These are phyloP conservation scores for Sebastes trivittatus DNA, from an alignment of 2,797 vertebrate genomes.

Conservation along the genomic window DNA sequence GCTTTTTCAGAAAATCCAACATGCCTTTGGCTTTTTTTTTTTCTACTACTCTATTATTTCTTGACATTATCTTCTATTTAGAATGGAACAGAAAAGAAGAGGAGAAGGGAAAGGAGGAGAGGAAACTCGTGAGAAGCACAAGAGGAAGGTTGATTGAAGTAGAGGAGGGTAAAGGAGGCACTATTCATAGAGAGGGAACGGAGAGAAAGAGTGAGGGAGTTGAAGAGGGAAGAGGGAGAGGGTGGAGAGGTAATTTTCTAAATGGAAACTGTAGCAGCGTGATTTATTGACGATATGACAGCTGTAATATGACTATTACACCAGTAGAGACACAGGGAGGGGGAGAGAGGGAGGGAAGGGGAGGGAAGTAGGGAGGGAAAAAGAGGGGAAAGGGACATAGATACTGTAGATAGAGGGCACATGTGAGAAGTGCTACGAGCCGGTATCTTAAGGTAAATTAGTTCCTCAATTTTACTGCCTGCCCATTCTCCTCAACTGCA, in stretches of 20 bases:
- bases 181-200: conserved; percentile 53
- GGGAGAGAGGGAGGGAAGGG: conserved; percentile 8
- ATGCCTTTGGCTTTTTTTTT: not conserved
- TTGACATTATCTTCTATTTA: conserved; percentile 13
- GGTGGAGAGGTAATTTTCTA: conserved; percentile 80
- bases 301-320: conserved; percentile 80
- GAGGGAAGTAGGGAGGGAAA: not conserved
- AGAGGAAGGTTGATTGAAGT: conserved; percentile 57
- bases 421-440: conserved; percentile 27
- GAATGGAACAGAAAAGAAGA: not conserved
- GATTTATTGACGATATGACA: conserved; percentile 79
- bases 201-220: conserved; percentile 42
- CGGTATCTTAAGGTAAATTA: conserved; percentile 56
- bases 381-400: conserved; percentile 23
- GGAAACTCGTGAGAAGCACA: conserved; percentile 6
- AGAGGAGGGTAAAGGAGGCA: conserved; percentile 44
- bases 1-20: not conserved
- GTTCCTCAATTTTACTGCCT: conserved; percentile 44
- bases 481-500: conserved; percentile 27
- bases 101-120: not conserved
- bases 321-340: conserved; percentile 57
- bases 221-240: conserved; percentile 52
- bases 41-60: not conserved
- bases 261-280: conserved; percentile 75
- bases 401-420: conserved; percentile 43